phyloP scores from a whole-genome alignment of 2,888 invertebrate species.

The Anthoptus insignis region DNA sequence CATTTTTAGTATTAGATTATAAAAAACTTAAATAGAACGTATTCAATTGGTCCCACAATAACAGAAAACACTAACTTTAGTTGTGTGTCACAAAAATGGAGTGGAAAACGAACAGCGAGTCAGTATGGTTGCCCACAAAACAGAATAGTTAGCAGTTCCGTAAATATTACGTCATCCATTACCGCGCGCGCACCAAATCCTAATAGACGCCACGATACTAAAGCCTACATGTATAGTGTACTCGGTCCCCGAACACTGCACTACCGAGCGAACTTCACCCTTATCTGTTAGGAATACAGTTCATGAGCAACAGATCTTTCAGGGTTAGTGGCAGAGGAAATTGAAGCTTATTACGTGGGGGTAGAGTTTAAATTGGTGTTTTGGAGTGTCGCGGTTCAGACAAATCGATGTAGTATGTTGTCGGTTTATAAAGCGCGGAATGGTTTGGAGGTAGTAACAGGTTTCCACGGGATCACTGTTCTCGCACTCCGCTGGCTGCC shows the following conservation, averaged over 20 bases:
- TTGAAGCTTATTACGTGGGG: slow-evolving; percentile 39
- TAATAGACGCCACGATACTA: slow-evolving; percentile 36
- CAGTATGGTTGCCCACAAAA: slow-evolving; percentile 21
- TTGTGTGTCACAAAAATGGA: slow-evolving; percentile 5
- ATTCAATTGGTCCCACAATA: neutral
- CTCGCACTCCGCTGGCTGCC: slow-evolving; percentile 13
- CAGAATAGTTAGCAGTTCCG: slow-evolving; percentile 37
- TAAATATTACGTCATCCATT: slow-evolving; percentile 44
- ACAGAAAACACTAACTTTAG: neutral
- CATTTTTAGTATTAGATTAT: too few species aligned
- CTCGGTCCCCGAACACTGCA: slow-evolving; percentile 25
- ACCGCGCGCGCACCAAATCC: slow-evolving; percentile 36
- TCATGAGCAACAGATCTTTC: slow-evolving; percentile 29
- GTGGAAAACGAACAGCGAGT: slow-evolving; percentile 15
- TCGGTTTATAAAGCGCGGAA: slow-evolving; percentile 36
- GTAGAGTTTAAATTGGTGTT: slow-evolving; percentile 43
- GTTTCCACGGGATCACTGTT: slow-evolving; percentile 13
- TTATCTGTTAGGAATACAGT: slow-evolving; percentile 33
- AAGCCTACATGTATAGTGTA: slow-evolving; percentile 37
- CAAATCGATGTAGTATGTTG: slow-evolving; percentile 39
- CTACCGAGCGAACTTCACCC: slow-evolving; percentile 25
- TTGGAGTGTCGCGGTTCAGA: slow-evolving; percentile 21
- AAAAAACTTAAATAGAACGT: neutral
- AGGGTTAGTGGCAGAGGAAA: slow-evolving; percentile 38
- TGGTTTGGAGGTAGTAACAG: slow-evolving; percentile 21